Evolutionary conservation across 2,888 invertebrate genomes (phyloP).

Genomic region (Epistrophe grossulariae): DNA sequence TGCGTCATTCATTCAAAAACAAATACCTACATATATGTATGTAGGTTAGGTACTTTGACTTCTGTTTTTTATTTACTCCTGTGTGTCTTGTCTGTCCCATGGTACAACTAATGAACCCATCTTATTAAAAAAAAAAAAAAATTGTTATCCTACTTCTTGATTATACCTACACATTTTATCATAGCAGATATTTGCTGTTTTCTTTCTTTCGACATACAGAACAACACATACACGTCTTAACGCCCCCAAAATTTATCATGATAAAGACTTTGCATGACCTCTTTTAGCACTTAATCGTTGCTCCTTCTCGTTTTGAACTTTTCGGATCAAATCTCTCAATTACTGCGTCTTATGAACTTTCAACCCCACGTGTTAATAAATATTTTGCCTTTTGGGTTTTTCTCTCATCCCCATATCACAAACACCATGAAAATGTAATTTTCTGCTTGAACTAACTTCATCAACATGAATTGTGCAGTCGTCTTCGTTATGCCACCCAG

Average conservation of each 20-base stretch:
- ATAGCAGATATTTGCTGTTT: background rate
- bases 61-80: background rate
- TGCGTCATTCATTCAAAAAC: too few species aligned
- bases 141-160: background rate
- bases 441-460: conserved; percentile 9
- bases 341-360: conserved; percentile 16
- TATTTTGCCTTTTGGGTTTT: background rate
- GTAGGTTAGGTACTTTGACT: background rate
- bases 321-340: conserved; percentile 26
- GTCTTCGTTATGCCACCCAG: background rate
- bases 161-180: background rate
- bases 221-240: background rate
- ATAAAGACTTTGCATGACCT: conserved; percentile 12
- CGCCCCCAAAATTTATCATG: too few species aligned
- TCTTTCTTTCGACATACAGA: background rate
- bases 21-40: too few species aligned
- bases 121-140: background rate
- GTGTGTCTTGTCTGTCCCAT: background rate
- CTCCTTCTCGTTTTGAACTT: background rate
- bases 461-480: conserved; percentile 1
- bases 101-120: background rate
- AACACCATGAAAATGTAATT: conserved; percentile 12
- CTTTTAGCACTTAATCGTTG: conserved; percentile 9
- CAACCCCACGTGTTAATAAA: conserved; percentile 19
- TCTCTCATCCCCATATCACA: background rate